Base-by-base conservation (phyloP, 2,797 vertebrate genomes). In the Sebastolobus altivelis region DNA sequence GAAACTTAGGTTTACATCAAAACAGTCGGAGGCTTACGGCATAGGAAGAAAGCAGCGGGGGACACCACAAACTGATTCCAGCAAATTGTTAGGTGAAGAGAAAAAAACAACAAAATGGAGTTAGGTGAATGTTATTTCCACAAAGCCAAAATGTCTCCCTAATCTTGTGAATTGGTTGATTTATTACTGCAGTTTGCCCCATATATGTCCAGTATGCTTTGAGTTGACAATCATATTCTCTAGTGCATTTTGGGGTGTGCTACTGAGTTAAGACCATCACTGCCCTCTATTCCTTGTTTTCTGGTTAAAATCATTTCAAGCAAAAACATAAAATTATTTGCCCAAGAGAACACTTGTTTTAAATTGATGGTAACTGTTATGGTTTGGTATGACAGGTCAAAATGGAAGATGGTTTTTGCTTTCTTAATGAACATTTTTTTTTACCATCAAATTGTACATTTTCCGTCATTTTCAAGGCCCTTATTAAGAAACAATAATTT, bases 221-320 rank as follows among this genome's bases (percentile, higher is more conserved):
- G 68, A 88, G 81, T 86, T 86, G 93, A 94, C 93, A 94, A 91
- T 94, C 89, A 29, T 85, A 62, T 79, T 79, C 68, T 73, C 38
- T 72, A 55, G 81, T 60, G 66, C 54, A 62, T 77, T 79, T 76
- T 59, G 43, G 52, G 20, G 27, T 40, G 76, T 85, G 77, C 82
- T 77, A 38, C 73, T 74, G 58, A 66, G 20, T 70, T 9, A 52
- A 82, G 63, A 70, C 37, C 74, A 72, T 67, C 75, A 52, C 75
- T 78, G 71, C 65, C 72, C 73, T 43, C 61, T 35, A 5, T 54
- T 52, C 27, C 22, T 11, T 13, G 59, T 77, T 72, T 46, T 71
- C 66, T 46, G 72, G 35, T 69, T 33, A 1, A 68, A 65, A 54
- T 65, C 0, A 60, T 81, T 67, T 81, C 20, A 72, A 55, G 68